Evolutionary conservation across 2,888 invertebrate species (phyloP).

Genomic region (Sepiola atlantica): DNA sequence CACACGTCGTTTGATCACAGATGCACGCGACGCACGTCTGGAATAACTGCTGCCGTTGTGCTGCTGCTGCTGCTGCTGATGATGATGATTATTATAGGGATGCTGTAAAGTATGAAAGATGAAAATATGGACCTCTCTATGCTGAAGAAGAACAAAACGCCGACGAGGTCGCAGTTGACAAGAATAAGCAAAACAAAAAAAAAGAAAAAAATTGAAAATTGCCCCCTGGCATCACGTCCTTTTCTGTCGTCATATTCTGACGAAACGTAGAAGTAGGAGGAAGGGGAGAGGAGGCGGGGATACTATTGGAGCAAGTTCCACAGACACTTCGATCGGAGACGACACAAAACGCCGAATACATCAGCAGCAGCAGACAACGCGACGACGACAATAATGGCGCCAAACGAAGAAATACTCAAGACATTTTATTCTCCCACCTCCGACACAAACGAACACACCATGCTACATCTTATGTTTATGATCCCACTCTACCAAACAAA

Average conservation of each 20-base stretch:
- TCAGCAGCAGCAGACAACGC: neutral
- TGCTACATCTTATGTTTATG: neutral
- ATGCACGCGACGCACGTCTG: neutral
- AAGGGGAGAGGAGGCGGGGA: neutral
- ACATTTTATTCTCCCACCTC: neutral
- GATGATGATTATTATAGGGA: too few relatives aligned
- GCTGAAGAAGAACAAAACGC: neutral
- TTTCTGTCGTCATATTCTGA: neutral
- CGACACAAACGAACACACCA: neutral
- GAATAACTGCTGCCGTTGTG: neutral
- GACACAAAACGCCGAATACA: neutral
- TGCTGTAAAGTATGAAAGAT: too few relatives aligned
- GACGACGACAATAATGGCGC: neutral
- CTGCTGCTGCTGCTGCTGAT: neutral
- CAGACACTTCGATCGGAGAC: neutral
- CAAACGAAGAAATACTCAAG: neutral
- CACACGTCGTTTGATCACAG: neutral
- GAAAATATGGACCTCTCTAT: too few relatives aligned
- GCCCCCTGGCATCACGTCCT: neutral
- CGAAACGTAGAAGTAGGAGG: neutral
- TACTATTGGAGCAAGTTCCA: neutral
- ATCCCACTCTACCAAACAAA: neutral
- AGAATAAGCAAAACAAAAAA: neutral
- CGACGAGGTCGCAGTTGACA: neutral
- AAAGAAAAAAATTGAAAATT: neutral